These are phyloP conservation scores for Urophycis tenuis DNA, from an alignment of 2,797 vertebrate genomes.

Conservation along the genomic window DNA sequence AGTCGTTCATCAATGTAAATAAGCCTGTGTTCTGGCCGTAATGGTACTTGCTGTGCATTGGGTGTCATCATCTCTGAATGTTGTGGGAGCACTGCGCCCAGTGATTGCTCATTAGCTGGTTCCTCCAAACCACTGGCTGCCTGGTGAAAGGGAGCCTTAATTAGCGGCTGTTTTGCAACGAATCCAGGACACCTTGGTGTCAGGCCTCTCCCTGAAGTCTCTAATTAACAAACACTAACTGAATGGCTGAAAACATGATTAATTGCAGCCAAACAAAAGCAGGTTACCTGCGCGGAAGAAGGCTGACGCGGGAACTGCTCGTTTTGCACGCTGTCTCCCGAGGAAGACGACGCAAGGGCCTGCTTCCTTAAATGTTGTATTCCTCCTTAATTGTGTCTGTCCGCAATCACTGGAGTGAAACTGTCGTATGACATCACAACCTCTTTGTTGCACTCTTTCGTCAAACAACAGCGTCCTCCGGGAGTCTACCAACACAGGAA, in stretches of 20 bases:
- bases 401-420: constrained; percentile 24
- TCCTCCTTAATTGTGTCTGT: neutral
- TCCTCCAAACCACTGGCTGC: constrained; percentile 21
- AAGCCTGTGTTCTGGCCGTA: constrained; percentile 28
- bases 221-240: constrained; percentile 55
- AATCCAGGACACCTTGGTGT: constrained; percentile 42
- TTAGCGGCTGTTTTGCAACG: constrained; percentile 51
- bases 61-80: constrained; percentile 34
- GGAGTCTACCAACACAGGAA: neutral
- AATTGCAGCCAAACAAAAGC: constrained; percentile 45
- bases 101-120: constrained; percentile 27
- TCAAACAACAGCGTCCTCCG: neutral
- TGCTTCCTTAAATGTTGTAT: neutral
- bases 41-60: constrained; percentile 11
- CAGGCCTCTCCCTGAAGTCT: constrained; percentile 39
- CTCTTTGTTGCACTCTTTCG: neutral
- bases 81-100: constrained; percentile 9
- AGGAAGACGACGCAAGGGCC: constrained; percentile 13
- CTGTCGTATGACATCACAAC: neutral
- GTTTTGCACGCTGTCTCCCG: constrained; percentile 21
- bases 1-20: constrained; percentile 43
- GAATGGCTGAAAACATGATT: constrained; percentile 49
- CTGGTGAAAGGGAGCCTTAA: constrained; percentile 45
- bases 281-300: constrained; percentile 6
- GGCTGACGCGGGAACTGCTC: neutral